Conservation (phyloP, 2,888 invertebrate species). For the Tachina lurida region DNA sequence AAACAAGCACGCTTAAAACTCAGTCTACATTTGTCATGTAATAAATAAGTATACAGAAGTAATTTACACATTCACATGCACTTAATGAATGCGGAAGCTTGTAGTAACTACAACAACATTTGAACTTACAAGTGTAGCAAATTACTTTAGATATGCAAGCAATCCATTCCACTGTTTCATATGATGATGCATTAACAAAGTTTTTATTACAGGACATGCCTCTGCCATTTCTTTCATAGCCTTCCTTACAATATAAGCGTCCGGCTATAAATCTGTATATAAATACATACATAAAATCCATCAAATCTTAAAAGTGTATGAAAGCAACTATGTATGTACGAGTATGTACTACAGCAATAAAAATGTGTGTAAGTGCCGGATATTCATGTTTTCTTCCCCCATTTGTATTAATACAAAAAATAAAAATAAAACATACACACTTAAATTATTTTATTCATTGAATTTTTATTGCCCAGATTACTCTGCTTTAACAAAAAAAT, state of each 20-base stretch:
- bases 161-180: neutral
- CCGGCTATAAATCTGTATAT: neutral
- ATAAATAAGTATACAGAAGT: too few species aligned
- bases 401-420: slow-evolving; percentile 12
- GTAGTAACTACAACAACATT: too few species aligned
- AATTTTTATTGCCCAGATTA: slow-evolving; percentile 67
- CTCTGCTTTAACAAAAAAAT: slow-evolving; percentile 44
- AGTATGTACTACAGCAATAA: neutral
- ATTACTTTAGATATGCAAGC: neutral
- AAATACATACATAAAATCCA: neutral
- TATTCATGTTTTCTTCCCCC: slow-evolving; percentile 3
- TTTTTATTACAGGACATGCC: neutral
- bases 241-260: neutral
- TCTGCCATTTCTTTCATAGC: neutral
- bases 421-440: neutral
- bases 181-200: neutral
- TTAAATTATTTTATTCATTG: slow-evolving; percentile 67
- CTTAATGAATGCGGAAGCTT: too few species aligned
- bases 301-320: slow-evolving; percentile 9
- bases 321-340: neutral
- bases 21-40: too few species aligned
- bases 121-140: neutral
- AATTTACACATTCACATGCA: too few species aligned
- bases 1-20: neutral
- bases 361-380: slow-evolving; percentile 28